Evolutionary conservation across 2,888 invertebrate genomes (phyloP).

Genomic region (Cryptops parisi): DNA sequence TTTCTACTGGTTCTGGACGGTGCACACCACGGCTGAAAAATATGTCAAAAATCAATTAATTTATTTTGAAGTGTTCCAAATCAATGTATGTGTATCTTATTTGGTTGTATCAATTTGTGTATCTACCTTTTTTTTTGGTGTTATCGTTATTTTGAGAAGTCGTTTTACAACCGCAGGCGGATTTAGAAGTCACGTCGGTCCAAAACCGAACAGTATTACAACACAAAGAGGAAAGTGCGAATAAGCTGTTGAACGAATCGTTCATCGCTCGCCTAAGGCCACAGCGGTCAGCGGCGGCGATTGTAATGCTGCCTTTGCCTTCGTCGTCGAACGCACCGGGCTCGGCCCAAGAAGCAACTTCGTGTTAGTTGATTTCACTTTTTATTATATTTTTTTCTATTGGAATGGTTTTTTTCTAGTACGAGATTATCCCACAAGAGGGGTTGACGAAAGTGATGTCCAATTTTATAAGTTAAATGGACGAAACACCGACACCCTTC

Average conservation of each 20-base stretch:
- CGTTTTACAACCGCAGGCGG: no score
- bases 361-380: no score
- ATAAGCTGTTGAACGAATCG: slow-evolving; percentile 28
- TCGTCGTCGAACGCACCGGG: slow-evolving; percentile 19
- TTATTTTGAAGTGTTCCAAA: slow-evolving; percentile 25
- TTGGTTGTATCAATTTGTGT: background rate
- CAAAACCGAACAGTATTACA: slow-evolving; percentile 23
- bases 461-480: no score
- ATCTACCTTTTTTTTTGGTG: background rate
- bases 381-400: background rate
- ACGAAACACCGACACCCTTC: no score
- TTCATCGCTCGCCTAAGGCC: slow-evolving; percentile 28
- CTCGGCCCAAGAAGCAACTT: background rate
- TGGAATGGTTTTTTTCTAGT: background rate
- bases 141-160: background rate
- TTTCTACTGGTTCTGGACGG: slow-evolving; percentile 31
- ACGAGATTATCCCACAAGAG: no score
- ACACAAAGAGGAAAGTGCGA: slow-evolving; percentile 26
- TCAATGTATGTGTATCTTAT: slow-evolving; percentile 23
- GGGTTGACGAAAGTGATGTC: no score
- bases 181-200: slow-evolving; percentile 3
- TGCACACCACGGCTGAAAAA: slow-evolving; percentile 24
- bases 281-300: slow-evolving; percentile 24
- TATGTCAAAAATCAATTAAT: slow-evolving; percentile 26
- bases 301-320: slow-evolving; percentile 28